A percentile compares a stretch with the other conserved stretches of the same genome.
Evolutionary conservation across 2,797 vertebrate species (phyloP).

Genomic region (Coracias cyanogaster): DNA sequence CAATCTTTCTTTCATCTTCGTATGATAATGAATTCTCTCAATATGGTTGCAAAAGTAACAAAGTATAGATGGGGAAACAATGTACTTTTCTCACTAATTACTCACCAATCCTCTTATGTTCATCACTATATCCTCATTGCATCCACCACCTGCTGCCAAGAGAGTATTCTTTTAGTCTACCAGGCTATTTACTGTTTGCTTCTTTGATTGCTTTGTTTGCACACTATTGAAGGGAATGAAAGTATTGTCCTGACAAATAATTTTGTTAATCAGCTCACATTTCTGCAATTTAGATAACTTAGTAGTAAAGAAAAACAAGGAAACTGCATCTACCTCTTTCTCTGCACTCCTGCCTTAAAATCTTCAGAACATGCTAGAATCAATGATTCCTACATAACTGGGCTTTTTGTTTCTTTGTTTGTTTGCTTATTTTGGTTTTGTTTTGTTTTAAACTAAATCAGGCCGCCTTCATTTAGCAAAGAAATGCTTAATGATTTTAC

Average conservation of each 20-base stretch:
- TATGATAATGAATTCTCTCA: neutral
- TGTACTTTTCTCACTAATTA: conserved; percentile 28
- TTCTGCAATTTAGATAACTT: neutral
- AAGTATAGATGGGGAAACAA: neutral
- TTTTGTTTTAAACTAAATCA: neutral
- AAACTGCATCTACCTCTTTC: neutral
- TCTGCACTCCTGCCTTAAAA: neutral
- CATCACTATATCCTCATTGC: neutral
- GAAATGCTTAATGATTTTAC: neutral
- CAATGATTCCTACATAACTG: neutral
- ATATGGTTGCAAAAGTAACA: neutral
- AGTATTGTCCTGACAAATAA: conserved; percentile 5
- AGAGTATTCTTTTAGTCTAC: conserved; percentile 10
- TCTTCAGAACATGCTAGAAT: neutral
- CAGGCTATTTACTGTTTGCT: neutral
- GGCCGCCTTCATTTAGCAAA: neutral
- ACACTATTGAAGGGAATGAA: neutral
- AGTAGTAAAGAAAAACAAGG: neutral
- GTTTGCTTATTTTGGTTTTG: too few relatives aligned
- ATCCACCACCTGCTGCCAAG: conserved; percentile 25
- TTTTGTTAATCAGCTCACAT: neutral
- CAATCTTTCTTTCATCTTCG: neutral
- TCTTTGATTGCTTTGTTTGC: conserved; percentile 13
- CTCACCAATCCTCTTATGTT: conserved; percentile 45
- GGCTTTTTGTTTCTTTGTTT: neutral